Evolutionary conservation across 2,113 vertebrate genomes (phyloP).

Genomic region (Albula goreensis): DNA sequence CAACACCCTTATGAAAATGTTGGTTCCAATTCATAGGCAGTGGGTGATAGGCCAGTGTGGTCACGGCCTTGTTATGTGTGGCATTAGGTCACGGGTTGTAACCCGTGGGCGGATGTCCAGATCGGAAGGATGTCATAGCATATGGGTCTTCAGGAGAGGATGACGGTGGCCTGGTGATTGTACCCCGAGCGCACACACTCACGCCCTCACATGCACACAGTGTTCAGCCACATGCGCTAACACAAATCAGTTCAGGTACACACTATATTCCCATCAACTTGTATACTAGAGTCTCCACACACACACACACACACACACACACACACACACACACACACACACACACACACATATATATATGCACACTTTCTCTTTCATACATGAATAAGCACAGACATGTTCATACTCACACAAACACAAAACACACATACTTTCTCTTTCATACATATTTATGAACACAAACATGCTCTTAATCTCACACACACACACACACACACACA

Average conservation of each 20-base stretch:
- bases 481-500: constrained; percentile 24
- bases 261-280: neutral
- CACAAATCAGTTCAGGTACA: neutral
- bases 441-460: neutral
- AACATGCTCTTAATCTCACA: constrained; percentile 15
- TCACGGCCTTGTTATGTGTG: neutral
- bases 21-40: neutral
- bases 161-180: neutral
- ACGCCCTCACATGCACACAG: neutral
- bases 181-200: neutral
- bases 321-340: neutral
- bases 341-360: neutral
- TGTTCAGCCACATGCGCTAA: no score
- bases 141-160: neutral
- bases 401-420: no score
- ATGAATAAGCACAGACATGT: neutral
- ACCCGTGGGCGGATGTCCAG: neutral
- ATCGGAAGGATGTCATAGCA: neutral
- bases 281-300: neutral
- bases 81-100: neutral
- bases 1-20: neutral
- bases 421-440: neutral
- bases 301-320: neutral
- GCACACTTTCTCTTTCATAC: neutral
- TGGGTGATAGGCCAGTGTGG: neutral